Base-by-base conservation (phyloP, 2,113 vertebrate genomes). In the cat (Felis catus) region DNA sequence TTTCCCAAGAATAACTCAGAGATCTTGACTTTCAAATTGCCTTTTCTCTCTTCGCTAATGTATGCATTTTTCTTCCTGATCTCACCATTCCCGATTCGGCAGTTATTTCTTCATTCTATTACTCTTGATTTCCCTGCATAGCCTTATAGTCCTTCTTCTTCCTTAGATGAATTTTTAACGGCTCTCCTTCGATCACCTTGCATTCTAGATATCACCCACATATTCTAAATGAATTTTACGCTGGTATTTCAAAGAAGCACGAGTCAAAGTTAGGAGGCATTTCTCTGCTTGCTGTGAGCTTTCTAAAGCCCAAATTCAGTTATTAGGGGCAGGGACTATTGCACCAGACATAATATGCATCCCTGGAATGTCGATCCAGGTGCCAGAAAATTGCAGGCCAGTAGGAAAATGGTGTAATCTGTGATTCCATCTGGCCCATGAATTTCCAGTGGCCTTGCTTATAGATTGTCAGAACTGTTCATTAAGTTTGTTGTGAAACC, bases 401-500 rank as follows among this genome's bases (percentile, higher is more conserved):
- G 96, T 92, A 98, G 98, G 98, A 98, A 98, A 98, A 91, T 98
- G 95, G 96, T 98, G 97, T 98, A 98, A 98, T 98, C 98, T 98
- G 97, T 96, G 98, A 98, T 98, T 98, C 98, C 98, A 98, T 99
- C 98, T 98, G 98, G 98, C 98, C 97, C 97, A 89, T 98, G 98
- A 96, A 96, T 97, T 99, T 98, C 96, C 98, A 98, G 95, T 98
- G 97, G 97, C 98, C 66, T 4, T 98, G 97, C 98, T 97, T 98
- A 97, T 97, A 98, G 97, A 98, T 97, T 98, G 98, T 98, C 97
- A 98, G 98, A 98, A 98, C 98, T 98, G 96, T 98, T 99, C 98
- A 98, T 98, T 99, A 98, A 98, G 97, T 98, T 98, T 98, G 98
- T 98, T 99, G 98, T 98, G 98, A 99, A 98, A 98, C 97, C 98